These are phyloP conservation scores for Myathropa florea DNA, from an alignment of 2,888 invertebrate genomes.

Conservation along the genomic window DNA sequence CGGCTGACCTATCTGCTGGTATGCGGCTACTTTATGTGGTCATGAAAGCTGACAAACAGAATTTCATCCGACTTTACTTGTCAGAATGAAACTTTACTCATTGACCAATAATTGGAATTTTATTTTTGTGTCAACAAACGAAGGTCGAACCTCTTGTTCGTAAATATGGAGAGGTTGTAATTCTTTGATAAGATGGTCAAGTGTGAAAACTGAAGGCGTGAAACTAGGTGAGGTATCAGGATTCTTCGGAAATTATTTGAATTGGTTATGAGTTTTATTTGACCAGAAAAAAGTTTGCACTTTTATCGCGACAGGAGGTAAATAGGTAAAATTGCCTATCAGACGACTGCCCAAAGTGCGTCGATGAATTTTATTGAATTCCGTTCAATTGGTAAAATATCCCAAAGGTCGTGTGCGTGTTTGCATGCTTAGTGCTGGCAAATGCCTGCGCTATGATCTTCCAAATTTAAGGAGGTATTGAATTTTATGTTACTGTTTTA, in stretches of 20 bases:
- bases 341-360: not conserved
- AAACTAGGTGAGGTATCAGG: not conserved
- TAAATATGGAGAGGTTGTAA: not conserved
- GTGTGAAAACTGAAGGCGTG: not conserved
- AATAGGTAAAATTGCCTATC: too few species aligned
- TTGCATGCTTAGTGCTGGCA: not conserved
- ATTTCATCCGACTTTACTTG: not conserved
- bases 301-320: not conserved
- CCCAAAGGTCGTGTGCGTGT: not conserved
- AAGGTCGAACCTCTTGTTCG: not conserved
- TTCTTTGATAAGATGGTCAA: not conserved
- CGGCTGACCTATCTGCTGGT: conserved; percentile 5
- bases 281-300: not conserved
- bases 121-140: not conserved
- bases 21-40: not conserved
- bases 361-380: not conserved
- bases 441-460: not conserved
- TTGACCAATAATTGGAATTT: not conserved
- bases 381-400: not conserved
- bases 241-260: too few species aligned
- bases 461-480: not conserved
- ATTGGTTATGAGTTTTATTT: not conserved
- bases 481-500: not conserved
- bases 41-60: not conserved
- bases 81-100: conserved; percentile 4